Conservation (phyloP, 2,113 vertebrate species). For the Paracanthobrama guichenoti region DNA sequence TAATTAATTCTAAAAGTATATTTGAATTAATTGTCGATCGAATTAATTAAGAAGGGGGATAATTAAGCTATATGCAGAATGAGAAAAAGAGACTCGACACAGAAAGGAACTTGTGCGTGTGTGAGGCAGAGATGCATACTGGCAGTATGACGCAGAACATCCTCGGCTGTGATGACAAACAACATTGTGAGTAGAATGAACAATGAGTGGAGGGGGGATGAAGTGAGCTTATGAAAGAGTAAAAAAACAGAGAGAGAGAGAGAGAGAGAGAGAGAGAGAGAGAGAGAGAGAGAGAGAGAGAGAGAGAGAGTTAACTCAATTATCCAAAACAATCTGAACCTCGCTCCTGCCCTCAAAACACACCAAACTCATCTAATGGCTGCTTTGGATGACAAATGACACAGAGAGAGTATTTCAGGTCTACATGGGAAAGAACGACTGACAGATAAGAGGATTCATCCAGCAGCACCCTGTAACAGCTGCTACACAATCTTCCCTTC, state of each 20-base stretch:
- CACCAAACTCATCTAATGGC: slow-evolving; percentile 52
- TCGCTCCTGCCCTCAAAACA: slow-evolving; percentile 53
- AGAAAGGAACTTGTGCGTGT: slow-evolving; percentile 1
- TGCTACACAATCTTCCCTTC: slow-evolving; percentile 35
- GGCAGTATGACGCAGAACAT: slow-evolving; percentile 53
- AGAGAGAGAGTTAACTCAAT: slow-evolving; percentile 67
- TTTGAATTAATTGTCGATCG: slow-evolving; percentile 74
- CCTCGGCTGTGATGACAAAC: slow-evolving; percentile 58
- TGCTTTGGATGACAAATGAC: slow-evolving; percentile 69
- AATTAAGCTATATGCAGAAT: slow-evolving; percentile 73
- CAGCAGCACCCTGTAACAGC: slow-evolving; percentile 40
- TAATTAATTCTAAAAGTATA: slow-evolving; percentile 71
- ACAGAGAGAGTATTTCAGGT: slow-evolving; percentile 40
- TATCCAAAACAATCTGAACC: slow-evolving; percentile 67
- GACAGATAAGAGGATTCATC: slow-evolving; percentile 48
- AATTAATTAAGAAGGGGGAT: slow-evolving; percentile 72
- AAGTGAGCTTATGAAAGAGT: slow-evolving; percentile 18
- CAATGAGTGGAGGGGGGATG: neutral
- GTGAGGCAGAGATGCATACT: slow-evolving; percentile 30
- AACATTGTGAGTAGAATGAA: slow-evolving; percentile 52
- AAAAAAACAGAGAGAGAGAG: slow-evolving; percentile 43
- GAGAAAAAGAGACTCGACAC: slow-evolving; percentile 28
- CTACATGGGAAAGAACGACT: slow-evolving; percentile 2
- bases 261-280: slow-evolving; percentile 47
- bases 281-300: neutral